Evolutionary conservation across 2,113 vertebrate species (phyloP), one percentile per base, ranked within the genome.

Genomic region (Callithrix jacchus): DNA sequence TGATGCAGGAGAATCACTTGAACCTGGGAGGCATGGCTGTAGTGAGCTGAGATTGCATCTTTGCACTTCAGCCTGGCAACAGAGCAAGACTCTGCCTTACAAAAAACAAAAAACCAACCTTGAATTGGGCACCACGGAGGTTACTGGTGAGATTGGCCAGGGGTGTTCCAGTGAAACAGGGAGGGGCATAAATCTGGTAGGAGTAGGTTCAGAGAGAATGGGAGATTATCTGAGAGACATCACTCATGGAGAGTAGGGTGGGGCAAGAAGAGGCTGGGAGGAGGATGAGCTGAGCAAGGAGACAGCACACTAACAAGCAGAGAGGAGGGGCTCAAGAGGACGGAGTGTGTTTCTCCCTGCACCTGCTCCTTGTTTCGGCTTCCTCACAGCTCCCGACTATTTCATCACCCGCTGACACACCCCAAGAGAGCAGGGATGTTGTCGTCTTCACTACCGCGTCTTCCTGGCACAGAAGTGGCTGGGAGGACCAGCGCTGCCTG

Each of bases 291-390:
- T 21, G 30, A 58, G 32, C 23, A 14, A 5, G n/a, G 21, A 56
- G 32, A 40, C 3, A 1, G 17, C n/a, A 25, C 37, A 21, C 23
- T 5, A 25, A 54, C 40, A 37, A 23, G 27, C 2, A 30, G 16
- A 56, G 18, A 14, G 16, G n/a, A 49, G 45, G 6, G 8, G 85
- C 47, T 8, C 7, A 2, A 37, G 47, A 37, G 32, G 27, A 20
- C 25, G 0, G n/a, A 14, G 47, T 0, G 2, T 16, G 8, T 11
- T 8, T 4, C 47, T 76, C 7, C 16, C 8, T 6, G 8, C 0
- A 14, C 21, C 16, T 0, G 37, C 6, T 12, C 84, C 74, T 13
- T 35, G 18, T 27, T 47, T 32, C 32, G 40, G 74, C 21, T 45
- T 9, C 23, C 11, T 27, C 3, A 0, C 3, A 84, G 40, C 58